These are phyloP conservation scores for Leuciscus idus DNA, from an alignment of 2,113 vertebrate genomes.

Conservation along the genomic window DNA sequence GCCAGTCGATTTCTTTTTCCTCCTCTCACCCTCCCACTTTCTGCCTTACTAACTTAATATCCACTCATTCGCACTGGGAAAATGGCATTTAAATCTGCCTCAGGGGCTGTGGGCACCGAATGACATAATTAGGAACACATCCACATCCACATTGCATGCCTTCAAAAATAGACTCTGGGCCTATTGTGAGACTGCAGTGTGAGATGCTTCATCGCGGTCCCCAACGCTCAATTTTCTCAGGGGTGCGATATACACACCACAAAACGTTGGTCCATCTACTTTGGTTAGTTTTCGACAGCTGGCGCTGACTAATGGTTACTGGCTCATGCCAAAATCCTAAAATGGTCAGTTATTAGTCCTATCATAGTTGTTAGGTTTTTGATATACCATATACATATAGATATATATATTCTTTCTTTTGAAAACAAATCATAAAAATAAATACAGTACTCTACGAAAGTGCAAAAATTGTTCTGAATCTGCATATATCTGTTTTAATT, in stretches of 20 bases:
- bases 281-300: constrained; percentile 11
- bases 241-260: neutral
- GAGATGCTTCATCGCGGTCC: neutral
- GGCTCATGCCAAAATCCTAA: constrained; percentile 12
- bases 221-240: neutral
- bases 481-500: constrained; percentile 40
- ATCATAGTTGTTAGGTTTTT: constrained; percentile 39
- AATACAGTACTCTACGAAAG: constrained; percentile 48
- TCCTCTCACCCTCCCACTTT: constrained; percentile 9
- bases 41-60: neutral
- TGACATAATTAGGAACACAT: constrained; percentile 35
- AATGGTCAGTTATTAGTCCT: neutral
- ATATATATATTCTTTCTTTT: constrained; percentile 21
- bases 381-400: constrained; percentile 29
- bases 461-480: constrained; percentile 39
- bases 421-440: constrained; percentile 29
- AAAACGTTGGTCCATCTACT: constrained; percentile 10
- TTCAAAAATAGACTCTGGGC: constrained; percentile 2
- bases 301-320: neutral
- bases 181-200: neutral
- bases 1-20: neutral
- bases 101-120: neutral
- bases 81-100: constrained; percentile 12
- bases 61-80: constrained; percentile 24
- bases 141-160: constrained; percentile 22